These are phyloP conservation scores for Lepus townsendii DNA, from an alignment of 2,797 vertebrate species.

Conservation along the genomic window DNA sequence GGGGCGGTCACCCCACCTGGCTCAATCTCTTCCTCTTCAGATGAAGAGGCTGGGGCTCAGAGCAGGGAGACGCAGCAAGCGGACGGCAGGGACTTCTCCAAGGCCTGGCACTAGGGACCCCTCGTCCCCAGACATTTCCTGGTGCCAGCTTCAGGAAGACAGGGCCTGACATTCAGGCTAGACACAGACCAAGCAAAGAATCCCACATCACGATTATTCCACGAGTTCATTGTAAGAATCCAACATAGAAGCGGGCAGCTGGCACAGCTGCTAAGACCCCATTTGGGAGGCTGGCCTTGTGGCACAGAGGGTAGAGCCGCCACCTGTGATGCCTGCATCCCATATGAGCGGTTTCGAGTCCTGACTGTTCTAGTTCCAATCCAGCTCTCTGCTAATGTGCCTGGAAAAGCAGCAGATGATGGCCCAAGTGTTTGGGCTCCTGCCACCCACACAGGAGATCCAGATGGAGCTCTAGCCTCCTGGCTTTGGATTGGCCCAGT, in stretches of 20 bases:
- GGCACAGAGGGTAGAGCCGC: no score
- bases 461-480: no score
- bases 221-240: not conserved
- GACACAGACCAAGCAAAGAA: not conserved
- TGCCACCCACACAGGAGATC: no score
- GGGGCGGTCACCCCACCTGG: no score
- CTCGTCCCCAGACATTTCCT: not conserved
- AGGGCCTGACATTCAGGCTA: not conserved
- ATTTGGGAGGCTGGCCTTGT: no score
- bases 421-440: no score
- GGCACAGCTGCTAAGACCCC: not conserved
- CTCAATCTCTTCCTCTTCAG: not conserved
- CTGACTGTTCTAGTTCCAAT: no score
- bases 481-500: no score
- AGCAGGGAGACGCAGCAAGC: not conserved
- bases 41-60: not conserved
- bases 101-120: not conserved
- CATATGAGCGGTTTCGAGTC: no score
- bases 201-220: not conserved
- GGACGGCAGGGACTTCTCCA: not conserved
- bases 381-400: no score
- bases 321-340: no score
- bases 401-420: no score
- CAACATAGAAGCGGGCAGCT: not conserved
- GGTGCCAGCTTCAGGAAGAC: not conserved